These are phyloP conservation scores for Brachionus sp. DNA, from an alignment of 1,140 invertebrate species.

Conservation along the genomic window DNA sequence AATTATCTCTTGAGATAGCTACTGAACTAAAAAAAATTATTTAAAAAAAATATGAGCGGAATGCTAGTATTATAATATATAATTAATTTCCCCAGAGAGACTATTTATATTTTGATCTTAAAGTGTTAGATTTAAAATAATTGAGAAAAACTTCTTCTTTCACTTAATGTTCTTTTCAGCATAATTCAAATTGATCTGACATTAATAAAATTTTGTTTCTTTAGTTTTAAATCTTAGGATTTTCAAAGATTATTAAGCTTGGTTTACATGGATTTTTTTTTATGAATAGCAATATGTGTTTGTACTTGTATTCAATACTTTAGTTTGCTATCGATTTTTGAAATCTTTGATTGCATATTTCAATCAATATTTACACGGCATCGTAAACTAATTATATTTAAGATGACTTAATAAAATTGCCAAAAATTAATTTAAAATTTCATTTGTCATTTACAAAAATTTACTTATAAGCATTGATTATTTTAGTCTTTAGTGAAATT, in stretches of 20 bases:
- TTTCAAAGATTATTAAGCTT: too few relatives aligned
- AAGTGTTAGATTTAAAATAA: neutral
- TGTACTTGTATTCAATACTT: neutral
- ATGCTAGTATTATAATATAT: neutral
- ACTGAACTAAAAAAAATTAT: neutral
- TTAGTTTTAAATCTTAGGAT: too few relatives aligned
- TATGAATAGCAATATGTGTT: neutral
- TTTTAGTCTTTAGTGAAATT: neutral
- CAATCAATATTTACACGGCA: neutral
- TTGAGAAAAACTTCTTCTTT: neutral
- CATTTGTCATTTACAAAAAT: neutral
- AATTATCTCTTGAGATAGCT: neutral
- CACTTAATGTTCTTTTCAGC: neutral
- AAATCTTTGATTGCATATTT: neutral
- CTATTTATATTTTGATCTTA: too few relatives aligned
- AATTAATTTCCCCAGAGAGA: neutral
- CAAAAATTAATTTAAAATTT: neutral
- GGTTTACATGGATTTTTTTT: neutral
- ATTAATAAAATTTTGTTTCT: too few relatives aligned
- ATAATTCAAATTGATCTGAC: too few relatives aligned
- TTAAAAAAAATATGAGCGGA: neutral
- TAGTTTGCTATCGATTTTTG: neutral
- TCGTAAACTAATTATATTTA: neutral
- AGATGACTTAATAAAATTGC: neutral
- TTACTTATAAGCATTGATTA: neutral